phyloP scores from a whole-genome alignment of 2,797 vertebrate species.

The Mus minutoides region DNA sequence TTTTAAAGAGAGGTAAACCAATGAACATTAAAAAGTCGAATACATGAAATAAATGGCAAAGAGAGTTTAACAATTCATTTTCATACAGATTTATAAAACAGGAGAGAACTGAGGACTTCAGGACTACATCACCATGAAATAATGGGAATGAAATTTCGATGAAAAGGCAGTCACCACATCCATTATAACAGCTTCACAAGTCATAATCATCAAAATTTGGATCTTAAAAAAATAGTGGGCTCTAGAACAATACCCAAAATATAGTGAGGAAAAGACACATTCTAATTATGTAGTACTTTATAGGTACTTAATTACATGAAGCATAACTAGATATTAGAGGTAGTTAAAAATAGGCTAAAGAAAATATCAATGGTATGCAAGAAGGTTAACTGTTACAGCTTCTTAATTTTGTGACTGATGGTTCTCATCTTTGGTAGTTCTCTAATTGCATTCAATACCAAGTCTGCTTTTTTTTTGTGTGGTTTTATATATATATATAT shows the following conservation, averaged over 20 bases:
- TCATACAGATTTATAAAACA: background rate
- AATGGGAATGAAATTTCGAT: background rate
- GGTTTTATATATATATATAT: too few species aligned
- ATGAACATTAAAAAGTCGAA: conserved; percentile 24
- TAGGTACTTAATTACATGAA: background rate
- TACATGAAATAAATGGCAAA: background rate
- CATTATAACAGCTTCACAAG: background rate
- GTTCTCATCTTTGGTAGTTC: background rate
- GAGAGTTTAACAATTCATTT: background rate
- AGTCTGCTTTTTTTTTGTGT: background rate
- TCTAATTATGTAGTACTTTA: background rate
- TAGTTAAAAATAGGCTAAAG: background rate
- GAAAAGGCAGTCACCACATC: background rate
- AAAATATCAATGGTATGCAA: background rate
- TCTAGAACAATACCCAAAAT: background rate
- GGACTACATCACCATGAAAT: background rate
- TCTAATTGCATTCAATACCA: background rate
- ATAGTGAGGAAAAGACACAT: background rate
- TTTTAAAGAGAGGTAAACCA: conserved; percentile 19
- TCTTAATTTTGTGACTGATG: background rate
- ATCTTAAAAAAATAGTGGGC: background rate
- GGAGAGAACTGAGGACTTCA: background rate
- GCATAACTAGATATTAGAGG: background rate
- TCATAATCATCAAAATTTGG: background rate
- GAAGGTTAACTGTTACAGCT: background rate